A percentile compares a stretch with the other conserved stretches of the same genome.
phyloP scores from a whole-genome alignment of 2,797 vertebrate species.

The Halcyon leucocephala region DNA sequence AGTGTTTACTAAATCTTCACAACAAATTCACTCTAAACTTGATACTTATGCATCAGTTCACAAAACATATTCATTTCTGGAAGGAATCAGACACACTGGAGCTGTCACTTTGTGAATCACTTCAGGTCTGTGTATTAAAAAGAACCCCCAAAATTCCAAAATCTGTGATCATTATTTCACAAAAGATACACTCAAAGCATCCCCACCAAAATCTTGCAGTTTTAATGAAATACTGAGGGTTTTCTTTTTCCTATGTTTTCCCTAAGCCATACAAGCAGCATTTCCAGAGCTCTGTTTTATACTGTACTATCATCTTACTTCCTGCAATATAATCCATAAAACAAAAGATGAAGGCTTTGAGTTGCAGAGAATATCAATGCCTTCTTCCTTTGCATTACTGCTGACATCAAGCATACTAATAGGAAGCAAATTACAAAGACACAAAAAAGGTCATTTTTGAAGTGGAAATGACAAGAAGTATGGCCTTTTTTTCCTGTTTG shows the following conservation, averaged over 20 bases:
- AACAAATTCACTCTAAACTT: neutral
- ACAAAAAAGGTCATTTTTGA: neutral
- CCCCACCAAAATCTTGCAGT: neutral
- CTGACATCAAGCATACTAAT: neutral
- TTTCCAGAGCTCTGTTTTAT: neutral
- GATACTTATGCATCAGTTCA: neutral
- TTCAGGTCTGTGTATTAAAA: neutral
- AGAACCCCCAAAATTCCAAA: neutral
- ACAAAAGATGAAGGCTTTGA: neutral
- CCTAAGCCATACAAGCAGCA: neutral
- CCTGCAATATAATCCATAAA: neutral
- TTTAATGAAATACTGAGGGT: too few species aligned
- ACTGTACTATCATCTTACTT: neutral
- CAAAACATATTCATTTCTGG: neutral
- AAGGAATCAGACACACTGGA: neutral
- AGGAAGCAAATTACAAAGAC: neutral
- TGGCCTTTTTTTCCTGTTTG: rapidly evolving
- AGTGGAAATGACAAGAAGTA: neutral
- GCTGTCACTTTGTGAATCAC: neutral
- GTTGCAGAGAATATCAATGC: neutral
- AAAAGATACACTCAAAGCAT: neutral
- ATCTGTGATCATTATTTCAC: neutral
- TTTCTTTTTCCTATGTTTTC: too few species aligned
- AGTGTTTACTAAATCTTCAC: conserved; percentile 18
- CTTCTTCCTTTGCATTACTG: neutral